Base-by-base conservation (phyloP, 2,888 invertebrate genomes). In the Tetropium fuscum region DNA sequence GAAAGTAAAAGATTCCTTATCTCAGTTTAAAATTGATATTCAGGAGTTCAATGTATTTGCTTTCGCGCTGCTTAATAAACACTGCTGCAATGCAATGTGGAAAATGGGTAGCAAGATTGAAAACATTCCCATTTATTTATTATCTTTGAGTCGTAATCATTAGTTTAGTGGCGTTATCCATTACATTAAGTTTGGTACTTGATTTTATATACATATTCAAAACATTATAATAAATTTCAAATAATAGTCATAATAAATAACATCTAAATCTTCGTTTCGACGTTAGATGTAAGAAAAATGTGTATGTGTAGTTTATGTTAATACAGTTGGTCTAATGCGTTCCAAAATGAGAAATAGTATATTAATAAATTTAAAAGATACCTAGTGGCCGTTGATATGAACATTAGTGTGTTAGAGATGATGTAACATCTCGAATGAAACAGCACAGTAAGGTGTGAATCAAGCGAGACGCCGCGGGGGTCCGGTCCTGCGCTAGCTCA, bases 401-500 rank as follows among this genome's bases (percentile, higher is more conserved):
- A 57, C 53, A 57, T 57, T 48, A 54, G 47, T 41, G 45, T 47
- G 53, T 34, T 22, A 16, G 44, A 53, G 54, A 53, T 49, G 59
- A 58, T 41, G 59, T 62, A 57, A 62, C 57, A 54, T 36, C 51
- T 44, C 32, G 45, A 25, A 40, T 30, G 22, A 51, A 48, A 54
- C 47, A 45, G 53, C 40, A 41, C 41, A 11, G 40, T 45, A 61
- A 73, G 74, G 74, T 74, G 74, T 71, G 75, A 74, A 74, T 62
- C 68, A 68, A 66, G 61, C 65, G 57, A 67, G 60, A 56, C 69
- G 19, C 74, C 7, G 59, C 65, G 45, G 74, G 74, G 71, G 66
- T 71, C 71, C 76, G 74, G 61, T 65, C 73, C 77, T 75, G 75
- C 55, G 57, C 62, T 60, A 67, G 65, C 68, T 70, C 73, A 72